These are phyloP conservation scores for Perizoma affinitatum DNA, from an alignment of 2,888 invertebrate species.

Conservation along the genomic window DNA sequence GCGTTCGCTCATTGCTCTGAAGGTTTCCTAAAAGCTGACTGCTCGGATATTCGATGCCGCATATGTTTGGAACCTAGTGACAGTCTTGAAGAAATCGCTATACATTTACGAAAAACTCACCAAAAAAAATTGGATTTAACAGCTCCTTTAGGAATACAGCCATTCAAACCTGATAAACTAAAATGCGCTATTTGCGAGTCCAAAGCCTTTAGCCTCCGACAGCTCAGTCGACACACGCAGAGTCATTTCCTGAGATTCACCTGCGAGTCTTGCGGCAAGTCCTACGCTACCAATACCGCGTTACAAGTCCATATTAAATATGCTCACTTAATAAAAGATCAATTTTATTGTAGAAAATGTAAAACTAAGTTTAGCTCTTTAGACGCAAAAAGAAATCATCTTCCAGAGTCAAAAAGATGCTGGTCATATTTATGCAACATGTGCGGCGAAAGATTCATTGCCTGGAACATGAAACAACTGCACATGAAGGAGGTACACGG, in stretches of 20 bases:
- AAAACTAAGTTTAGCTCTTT: conserved; percentile 60
- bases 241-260: conserved; percentile 69
- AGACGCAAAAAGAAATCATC: conserved; percentile 63
- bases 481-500: conserved; percentile 64
- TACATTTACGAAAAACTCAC: conserved; percentile 60
- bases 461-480: conserved; percentile 60
- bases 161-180: conserved; percentile 65
- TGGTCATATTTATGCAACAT: conserved; percentile 67
- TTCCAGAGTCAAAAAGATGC: conserved; percentile 57
- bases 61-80: conserved; percentile 56
- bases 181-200: conserved; percentile 62
- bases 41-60: conserved; percentile 66
- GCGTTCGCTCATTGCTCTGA: conserved; percentile 68
- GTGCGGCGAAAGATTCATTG: conserved; percentile 67
- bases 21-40: conserved; percentile 71
- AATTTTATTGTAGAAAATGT: conserved; percentile 65
- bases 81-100: conserved; percentile 56
- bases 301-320: conserved; percentile 64
- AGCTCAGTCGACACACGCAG: conserved; percentile 69
- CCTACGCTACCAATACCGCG: conserved; percentile 65
- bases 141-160: conserved; percentile 63
- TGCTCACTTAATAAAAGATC: conserved; percentile 58
- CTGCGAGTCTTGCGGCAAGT: conserved; percentile 73
- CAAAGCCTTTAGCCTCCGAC: conserved; percentile 60
- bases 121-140: conserved; percentile 54